Evolutionary conservation across 2,113 vertebrate genomes (phyloP).

Genomic region (Clarias magur): DNA sequence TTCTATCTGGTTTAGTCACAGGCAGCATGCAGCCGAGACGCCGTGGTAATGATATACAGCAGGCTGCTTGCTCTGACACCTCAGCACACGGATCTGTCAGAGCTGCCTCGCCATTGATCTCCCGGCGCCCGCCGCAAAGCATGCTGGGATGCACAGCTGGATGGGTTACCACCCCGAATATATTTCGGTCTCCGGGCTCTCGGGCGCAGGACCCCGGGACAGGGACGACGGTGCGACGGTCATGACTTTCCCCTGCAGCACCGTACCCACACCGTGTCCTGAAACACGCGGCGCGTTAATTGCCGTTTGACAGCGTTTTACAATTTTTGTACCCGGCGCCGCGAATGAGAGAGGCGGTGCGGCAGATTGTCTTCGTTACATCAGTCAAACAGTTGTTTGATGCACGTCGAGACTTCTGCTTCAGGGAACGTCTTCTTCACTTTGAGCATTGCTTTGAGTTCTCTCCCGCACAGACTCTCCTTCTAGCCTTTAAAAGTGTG

Average conservation of each 20-base stretch:
- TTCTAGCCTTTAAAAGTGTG: background rate
- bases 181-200: background rate
- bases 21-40: conserved; percentile 50
- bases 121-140: conserved; percentile 48
- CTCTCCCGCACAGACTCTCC: background rate
- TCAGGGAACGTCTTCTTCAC: conserved; percentile 19
- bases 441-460: conserved; percentile 22
- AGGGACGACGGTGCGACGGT: background rate
- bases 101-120: conserved; percentile 57
- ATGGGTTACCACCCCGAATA: conserved; percentile 41
- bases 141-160: conserved; percentile 60
- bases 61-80: conserved; percentile 60
- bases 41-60: conserved; percentile 63
- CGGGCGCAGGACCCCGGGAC: background rate
- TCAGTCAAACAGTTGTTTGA: conserved; percentile 47
- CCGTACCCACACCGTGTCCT: background rate
- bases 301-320: background rate
- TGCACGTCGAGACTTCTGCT: conserved; percentile 36
- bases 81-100: conserved; percentile 59
- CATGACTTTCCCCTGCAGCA: background rate
- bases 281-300: conserved; percentile 23
- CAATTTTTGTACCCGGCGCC: background rate
- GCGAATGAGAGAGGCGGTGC: background rate
- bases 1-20: conserved; percentile 60
- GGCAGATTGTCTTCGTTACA: conserved; percentile 51